Evolutionary conservation across 2,113 vertebrate species (phyloP), one percentile per base, ranked within the genome.

Genomic region (Girardinichthys multiradiatus): DNA sequence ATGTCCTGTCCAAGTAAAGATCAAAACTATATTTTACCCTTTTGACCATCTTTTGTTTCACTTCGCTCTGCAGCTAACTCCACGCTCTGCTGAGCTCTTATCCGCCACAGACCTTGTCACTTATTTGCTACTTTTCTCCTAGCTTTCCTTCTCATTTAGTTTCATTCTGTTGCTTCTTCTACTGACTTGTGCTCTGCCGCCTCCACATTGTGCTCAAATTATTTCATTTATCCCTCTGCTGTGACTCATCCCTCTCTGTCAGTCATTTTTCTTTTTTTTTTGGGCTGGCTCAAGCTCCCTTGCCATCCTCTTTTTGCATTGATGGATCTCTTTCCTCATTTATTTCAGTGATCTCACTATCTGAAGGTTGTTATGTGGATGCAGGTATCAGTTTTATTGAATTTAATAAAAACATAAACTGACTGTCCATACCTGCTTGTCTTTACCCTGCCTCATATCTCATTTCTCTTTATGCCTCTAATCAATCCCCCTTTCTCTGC

Each of bases 91-190:
- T 26, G 37, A 75, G 67, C 68, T 64, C 37, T 64, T 37, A 62
- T 72, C 74, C 21, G 1, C 28, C 13, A 0, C n/a, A n/a, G 19
- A 73, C 77, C 67, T 72, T 76, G 77, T 77, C 79, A 61, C 68
- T 85, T 72, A 61, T 82, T 80, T 71, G 71, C 79, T 57, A 67
- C 79, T 81, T 84, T 74, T 82, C 77, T 81, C 61, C 58, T 73
- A 70, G 64, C 83, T 77, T 82, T 28, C 57, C 14, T 29, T 15
- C 27, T 74, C 76, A 42, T 87, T 86, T 80, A 72, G 24, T 80
- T 68, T 82, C 57, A 71, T 72, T 84, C 67, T 76, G 8, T 63
- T 73, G 57, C 69, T 77, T 82, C 80, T 79, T 77, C 78, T 78
- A 60, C 85, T 76, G 63, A 64, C 65, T 79, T 64, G 31, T 67